Conservation (phyloP, 1,140 invertebrate genomes). For the Brevipalpus yothersi region DNA sequence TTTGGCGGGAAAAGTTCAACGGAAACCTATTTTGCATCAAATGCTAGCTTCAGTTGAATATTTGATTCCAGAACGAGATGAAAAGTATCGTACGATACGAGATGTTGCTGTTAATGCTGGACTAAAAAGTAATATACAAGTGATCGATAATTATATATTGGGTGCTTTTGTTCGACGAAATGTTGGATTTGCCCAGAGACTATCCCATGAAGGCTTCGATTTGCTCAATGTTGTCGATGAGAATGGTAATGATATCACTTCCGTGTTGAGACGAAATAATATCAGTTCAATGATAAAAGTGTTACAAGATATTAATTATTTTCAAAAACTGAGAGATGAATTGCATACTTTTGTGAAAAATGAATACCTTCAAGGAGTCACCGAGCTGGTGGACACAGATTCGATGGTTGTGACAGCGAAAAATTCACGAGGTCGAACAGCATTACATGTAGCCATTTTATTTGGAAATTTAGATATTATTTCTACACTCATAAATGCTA, state of each 20-base stretch:
- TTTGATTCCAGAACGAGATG: constrained; percentile 35
- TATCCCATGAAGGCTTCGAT: constrained; percentile 59
- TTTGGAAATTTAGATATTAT: constrained; percentile 50
- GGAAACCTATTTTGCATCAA: background rate
- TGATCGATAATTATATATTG: constrained; percentile 33
- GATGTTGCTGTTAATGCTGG: constrained; percentile 55
- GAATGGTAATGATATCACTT: constrained; percentile 34
- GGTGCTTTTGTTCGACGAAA: constrained; percentile 8
- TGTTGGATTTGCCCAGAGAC: constrained; percentile 24
- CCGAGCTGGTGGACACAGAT: constrained; percentile 28
- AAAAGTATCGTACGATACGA: constrained; percentile 52
- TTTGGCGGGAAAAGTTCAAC: constrained; percentile 26
- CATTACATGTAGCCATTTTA: constrained; percentile 55
- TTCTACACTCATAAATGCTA: constrained; percentile 38
- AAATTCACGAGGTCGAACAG: constrained; percentile 35
- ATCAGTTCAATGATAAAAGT: constrained; percentile 25
- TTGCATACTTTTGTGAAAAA: constrained; percentile 44
- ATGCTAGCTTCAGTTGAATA: background rate
- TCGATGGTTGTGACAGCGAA: constrained; percentile 40
- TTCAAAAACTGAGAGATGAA: constrained; percentile 46
- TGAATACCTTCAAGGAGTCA: constrained; percentile 32
- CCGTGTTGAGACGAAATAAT: constrained; percentile 27
- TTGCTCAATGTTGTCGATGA: constrained; percentile 48
- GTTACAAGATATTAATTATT: constrained; percentile 37
- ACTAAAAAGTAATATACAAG: constrained; percentile 45